Conservation (phyloP, 2,888 invertebrate genomes). For the Trichogramma evanescens region DNA sequence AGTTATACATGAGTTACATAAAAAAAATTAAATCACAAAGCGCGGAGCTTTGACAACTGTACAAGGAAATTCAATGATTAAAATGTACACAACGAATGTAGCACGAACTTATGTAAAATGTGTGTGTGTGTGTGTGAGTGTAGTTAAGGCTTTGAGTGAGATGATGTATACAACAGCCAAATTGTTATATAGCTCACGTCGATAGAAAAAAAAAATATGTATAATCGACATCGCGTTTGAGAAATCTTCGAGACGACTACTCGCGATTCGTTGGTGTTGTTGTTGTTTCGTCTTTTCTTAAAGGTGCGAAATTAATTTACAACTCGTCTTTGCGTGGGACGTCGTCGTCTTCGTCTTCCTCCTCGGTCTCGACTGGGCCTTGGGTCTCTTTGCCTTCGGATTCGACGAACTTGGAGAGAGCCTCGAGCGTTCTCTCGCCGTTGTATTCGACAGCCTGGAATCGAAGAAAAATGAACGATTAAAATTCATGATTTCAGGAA, state of each 20-base stretch:
- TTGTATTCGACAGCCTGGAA: constrained; percentile 75
- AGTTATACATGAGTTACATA: constrained; percentile 10
- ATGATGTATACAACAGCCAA: constrained; percentile 14
- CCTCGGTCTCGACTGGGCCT: constrained; percentile 59
- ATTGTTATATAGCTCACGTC: neutral
- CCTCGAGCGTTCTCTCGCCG: constrained; percentile 91
- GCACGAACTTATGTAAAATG: constrained; percentile 18
- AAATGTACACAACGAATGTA: constrained; percentile 18
- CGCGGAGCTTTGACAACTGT: constrained; percentile 17
- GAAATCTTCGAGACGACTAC: neutral
- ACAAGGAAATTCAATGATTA: constrained; percentile 19
- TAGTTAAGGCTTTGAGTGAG: constrained; percentile 10
- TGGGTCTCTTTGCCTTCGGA: constrained; percentile 76
- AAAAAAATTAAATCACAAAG: constrained; percentile 16
- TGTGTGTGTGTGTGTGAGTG: too few relatives aligned
- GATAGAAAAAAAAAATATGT: neutral
- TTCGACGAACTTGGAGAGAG: constrained; percentile 88
- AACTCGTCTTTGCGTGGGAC: constrained; percentile 70
- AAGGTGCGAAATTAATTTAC: constrained; percentile 49
- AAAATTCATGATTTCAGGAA: neutral
- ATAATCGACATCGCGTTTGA: neutral
- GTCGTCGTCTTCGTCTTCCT: constrained; percentile 68
- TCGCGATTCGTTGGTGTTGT: neutral
- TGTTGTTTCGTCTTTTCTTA: neutral
- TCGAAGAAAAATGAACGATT: constrained; percentile 16